Percentiles rank a stretch among this genome's conserved stretches.
Evolutionary conservation across 2,113 vertebrate genomes (phyloP).

Genomic region (Blennius ocellaris): DNA sequence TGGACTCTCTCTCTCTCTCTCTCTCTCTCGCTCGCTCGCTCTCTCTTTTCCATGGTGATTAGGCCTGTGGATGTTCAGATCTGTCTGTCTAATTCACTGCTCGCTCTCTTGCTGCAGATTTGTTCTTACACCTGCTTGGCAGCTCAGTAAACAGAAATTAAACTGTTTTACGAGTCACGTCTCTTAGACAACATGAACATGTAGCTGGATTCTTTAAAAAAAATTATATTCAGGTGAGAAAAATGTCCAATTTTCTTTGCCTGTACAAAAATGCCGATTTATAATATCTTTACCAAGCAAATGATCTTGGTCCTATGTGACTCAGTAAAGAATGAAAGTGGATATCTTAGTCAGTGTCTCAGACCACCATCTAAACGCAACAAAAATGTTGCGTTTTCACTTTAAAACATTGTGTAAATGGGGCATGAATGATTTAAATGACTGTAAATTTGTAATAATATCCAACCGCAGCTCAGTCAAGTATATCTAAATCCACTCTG

Average conservation of each 20-base stretch:
- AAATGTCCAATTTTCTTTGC: background rate
- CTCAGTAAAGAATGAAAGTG: background rate
- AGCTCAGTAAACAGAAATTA: conserved; percentile 27
- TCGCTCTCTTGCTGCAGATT: conserved; percentile 32
- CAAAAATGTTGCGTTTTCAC: too few relatives aligned
- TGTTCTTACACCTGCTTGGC: conserved; percentile 47
- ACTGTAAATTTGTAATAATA: conserved; percentile 22
- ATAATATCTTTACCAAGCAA: background rate
- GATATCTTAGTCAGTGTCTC: too few relatives aligned
- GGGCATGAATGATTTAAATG: background rate
- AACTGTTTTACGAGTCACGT: background rate
- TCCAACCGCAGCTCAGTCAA: background rate
- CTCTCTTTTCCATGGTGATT: conserved; percentile 55
- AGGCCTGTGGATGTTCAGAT: conserved; percentile 66
- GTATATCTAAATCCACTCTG: conserved; percentile 26
- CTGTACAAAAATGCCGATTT: too few relatives aligned
- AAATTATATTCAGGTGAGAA: background rate
- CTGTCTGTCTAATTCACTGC: conserved; percentile 57
- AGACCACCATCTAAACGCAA: too few relatives aligned
- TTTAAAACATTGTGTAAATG: too few relatives aligned
- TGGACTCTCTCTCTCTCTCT: conserved; percentile 52
- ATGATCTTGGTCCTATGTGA: background rate
- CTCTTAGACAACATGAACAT: background rate
- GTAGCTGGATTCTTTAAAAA: background rate
- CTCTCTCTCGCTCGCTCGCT: conserved; percentile 14